Conservation (phyloP, 2,113 vertebrate genomes). For the Tonatia bakeri region DNA sequence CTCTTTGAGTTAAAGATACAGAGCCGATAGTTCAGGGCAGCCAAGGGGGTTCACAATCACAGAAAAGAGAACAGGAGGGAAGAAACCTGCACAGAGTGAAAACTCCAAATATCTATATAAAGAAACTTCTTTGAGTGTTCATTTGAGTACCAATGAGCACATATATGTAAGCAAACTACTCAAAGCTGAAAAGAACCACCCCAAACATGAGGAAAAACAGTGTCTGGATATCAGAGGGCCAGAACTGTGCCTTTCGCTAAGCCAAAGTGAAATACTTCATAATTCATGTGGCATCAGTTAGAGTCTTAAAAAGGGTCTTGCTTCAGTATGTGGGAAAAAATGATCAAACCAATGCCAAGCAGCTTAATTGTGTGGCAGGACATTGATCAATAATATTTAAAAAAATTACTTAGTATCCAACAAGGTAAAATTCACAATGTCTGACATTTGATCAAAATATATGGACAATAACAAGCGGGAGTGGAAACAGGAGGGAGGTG, state of each 20-base stretch:
- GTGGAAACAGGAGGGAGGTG: no score
- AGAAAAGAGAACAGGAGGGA: background rate
- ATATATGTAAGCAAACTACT: background rate
- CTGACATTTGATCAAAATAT: background rate
- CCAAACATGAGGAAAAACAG: background rate
- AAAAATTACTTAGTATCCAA: background rate
- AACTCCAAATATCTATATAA: background rate
- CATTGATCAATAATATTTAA: background rate
- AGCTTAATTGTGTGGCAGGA: background rate
- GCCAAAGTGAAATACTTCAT: background rate
- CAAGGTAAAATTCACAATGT: background rate
- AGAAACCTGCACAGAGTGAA: background rate
- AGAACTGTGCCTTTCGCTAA: background rate
- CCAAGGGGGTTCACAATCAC: background rate
- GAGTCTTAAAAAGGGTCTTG: background rate
- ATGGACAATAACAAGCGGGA: no score
- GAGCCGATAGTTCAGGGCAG: background rate
- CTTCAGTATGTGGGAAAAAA: background rate
- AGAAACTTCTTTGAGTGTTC: background rate
- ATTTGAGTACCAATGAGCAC: background rate
- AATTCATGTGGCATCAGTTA: background rate
- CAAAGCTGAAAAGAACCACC: background rate
- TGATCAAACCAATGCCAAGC: background rate
- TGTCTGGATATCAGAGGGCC: background rate
- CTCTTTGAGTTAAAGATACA: background rate